Base-by-base conservation (phyloP, 2,888 invertebrate genomes). In the Octodonta nipae region DNA sequence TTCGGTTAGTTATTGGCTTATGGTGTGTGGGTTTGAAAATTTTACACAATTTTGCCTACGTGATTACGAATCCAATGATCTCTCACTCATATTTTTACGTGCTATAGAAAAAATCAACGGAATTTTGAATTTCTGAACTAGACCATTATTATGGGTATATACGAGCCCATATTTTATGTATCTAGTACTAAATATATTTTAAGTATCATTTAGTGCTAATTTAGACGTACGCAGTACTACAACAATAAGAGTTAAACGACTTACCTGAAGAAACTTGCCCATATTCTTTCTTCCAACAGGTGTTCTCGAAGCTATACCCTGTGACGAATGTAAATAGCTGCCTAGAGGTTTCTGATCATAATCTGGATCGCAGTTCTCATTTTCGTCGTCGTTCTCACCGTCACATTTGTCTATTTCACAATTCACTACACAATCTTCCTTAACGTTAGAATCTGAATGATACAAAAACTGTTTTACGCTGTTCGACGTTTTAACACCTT, bases 221-320 rank as follows among this genome's bases (percentile, higher is more conserved):
- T n/a, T n/a, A n/a, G n/a, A n/a, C n/a, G n/a, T n/a, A n/a, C n/a
- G n/a, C n/a, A n/a, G n/a, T n/a, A n/a, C n/a, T n/a, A n/a, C n/a
- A n/a, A n/a, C 5, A 17, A 17, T 17, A 6, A 17, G 5, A 17
- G 8, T 6, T 17, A 30, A 35, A 26, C 13, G 15, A 45, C 47
- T 43, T 28, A 60, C 61, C 56, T 61, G 61, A 34, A 60, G 45
- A 42, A 51, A 60, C 45, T 60, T 60, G 33, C 60, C 60, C 44
- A 52, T 32, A 37, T 59, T 56, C 39, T 58, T 60, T 29, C 61
- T 46, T 17, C 61, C 61, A 10, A 55, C 58, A 2, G 61, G 61
- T 30, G 54, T 60, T 43, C 61, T 55, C 3, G 61, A 60, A 15
- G 60, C 58, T 27, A 61, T 61, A 11, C 60, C 61, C 10, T 54